phyloP scores from a whole-genome alignment of 2,888 invertebrate species.

The Andrena minutula region DNA sequence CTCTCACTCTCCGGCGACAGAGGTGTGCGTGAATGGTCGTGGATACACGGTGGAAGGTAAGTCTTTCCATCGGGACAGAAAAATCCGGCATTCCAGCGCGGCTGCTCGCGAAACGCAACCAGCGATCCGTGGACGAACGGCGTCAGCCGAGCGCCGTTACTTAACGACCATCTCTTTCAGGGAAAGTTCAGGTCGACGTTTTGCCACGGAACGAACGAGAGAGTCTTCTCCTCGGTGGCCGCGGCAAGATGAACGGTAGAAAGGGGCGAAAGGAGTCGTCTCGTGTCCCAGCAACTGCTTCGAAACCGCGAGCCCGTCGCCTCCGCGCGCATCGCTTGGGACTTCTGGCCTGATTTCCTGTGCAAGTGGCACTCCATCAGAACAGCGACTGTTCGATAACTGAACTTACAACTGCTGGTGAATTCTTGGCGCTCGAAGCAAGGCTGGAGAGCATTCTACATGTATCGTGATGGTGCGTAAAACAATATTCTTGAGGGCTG shows the following conservation, averaged over 20 bases:
- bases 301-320: conserved; percentile 4
- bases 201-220: conserved; percentile 26
- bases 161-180: conserved; percentile 62
- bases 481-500: no score
- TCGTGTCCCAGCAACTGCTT: neutral
- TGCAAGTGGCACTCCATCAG: neutral
- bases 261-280: conserved; percentile 35
- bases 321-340: neutral
- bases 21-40: conserved; percentile 57
- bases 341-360: conserved; percentile 16
- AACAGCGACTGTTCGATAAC: no score
- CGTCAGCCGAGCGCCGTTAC: conserved; percentile 59
- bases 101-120: conserved; percentile 71
- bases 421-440: no score
- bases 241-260: conserved; percentile 28
- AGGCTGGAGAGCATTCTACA: no score
- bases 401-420: no score
- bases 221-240: neutral
- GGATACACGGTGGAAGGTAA: conserved; percentile 58
- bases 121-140: conserved; percentile 70
- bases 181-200: conserved; percentile 47
- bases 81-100: conserved; percentile 69
- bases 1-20: conserved; percentile 77
- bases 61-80: conserved; percentile 63
- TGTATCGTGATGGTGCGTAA: no score